A percentile compares a stretch with the other conserved stretches of the same genome.
phyloP scores from a whole-genome alignment of 2,797 vertebrate species.

The Caiman crocodilus region DNA sequence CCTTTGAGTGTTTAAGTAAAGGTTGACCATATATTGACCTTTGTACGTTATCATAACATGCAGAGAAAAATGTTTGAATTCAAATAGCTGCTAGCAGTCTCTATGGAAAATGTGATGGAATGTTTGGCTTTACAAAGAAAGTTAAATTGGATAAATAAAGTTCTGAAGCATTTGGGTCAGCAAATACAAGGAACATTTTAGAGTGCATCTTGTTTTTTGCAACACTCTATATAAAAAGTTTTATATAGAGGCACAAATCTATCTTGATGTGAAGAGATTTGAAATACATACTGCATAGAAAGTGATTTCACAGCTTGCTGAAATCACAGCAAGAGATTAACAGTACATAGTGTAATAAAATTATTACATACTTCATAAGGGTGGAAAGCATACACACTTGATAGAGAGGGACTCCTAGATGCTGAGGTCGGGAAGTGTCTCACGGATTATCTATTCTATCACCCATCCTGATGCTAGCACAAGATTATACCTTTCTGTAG shows the following conservation, averaged over 20 bases:
- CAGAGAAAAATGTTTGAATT: neutral
- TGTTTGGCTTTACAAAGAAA: conserved; percentile 20
- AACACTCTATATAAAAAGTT: neutral
- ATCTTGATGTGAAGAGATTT: conserved; percentile 16
- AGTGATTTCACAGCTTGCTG: conserved; percentile 64
- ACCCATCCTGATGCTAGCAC: neutral
- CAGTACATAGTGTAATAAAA: conserved; percentile 43
- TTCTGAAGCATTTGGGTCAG: neutral
- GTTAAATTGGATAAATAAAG: neutral
- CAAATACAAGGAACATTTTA: conserved; percentile 43
- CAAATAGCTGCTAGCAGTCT: conserved; percentile 5
- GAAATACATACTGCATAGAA: conserved; percentile 43
- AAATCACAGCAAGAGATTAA: conserved; percentile 62
- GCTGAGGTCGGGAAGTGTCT: neutral
- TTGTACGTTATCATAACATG: neutral
- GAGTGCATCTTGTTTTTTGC: conserved; percentile 36
- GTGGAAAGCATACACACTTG: conserved; percentile 20
- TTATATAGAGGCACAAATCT: neutral
- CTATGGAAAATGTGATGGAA: conserved; percentile 3
- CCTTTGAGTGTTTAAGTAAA: neutral
- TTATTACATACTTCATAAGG: conserved; percentile 53
- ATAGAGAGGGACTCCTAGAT: conserved; percentile 48
- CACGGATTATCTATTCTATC: conserved; percentile 12
- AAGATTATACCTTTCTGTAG: conserved; percentile 21
- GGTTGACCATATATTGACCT: accelerated